Base-by-base conservation (phyloP, 2,113 vertebrate species). In the Mungos mungo region DNA sequence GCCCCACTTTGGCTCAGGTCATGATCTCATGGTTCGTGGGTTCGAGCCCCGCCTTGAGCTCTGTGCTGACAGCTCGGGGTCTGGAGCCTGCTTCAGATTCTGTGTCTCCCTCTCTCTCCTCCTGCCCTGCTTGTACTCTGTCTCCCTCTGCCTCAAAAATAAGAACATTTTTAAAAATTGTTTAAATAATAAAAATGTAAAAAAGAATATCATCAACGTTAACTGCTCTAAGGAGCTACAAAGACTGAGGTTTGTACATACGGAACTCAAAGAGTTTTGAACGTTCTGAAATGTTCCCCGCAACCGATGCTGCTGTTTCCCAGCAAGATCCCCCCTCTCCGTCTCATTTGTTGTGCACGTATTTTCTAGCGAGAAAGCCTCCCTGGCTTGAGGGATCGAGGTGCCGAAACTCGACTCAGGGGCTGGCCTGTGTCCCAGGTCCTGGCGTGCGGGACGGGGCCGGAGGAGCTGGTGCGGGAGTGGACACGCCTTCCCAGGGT, bases 391-490 rank as follows among this genome's bases (percentile, higher is more conserved):
- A 47, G 12, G 94, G 91, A 4, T 71, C 69, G 23, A 13, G 54
- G 79, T 76, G 92, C 94, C 97, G 86, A 81, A 50, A 45, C 96
- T 96, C 97, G 95, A 92, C 90, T 76, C 93, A 35, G 65, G 88
- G 95, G 79, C 38, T 71, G 88, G 94, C 29, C 88, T 92, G 94
- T 86, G 92, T 88, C 97, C 96, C 92, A 71, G 96, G 84, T 60
- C 54, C 97, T 31, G 89, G 97, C 85, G 74, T 41, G 4, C 27
- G 4, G 47, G 69, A 15, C 96, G 71, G 95, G 83, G 88, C 50
- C 83, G 35, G 15, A 93, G 60, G 95, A 80, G 96, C 90, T 77
- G 95, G 96, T 93, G 97, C 96, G 98, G 97, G 97, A 33, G 13
- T 41, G 97, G 95, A 10, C 66, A 47, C 95, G 2, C 15, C 68